Percentiles rank a stretch among this genome's conserved stretches.
Evolutionary conservation across 2,797 vertebrate genomes (phyloP).

Genomic region (Acanthiza pusilla): DNA sequence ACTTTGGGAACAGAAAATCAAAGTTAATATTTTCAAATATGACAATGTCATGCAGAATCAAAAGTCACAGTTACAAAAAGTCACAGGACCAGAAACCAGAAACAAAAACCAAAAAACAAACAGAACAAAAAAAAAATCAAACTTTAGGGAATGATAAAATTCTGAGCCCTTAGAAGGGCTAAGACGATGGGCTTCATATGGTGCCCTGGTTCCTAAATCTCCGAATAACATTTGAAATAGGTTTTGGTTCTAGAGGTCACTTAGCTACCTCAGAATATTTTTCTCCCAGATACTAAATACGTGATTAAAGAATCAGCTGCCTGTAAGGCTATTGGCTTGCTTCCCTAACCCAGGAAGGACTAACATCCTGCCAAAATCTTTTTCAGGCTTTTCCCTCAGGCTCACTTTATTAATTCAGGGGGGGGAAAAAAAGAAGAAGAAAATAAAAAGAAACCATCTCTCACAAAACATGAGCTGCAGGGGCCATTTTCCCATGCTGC

Average conservation of each 20-base stretch:
- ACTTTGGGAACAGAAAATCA: not conserved
- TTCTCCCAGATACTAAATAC: conserved; percentile 17
- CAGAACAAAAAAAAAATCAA: too few relatives aligned
- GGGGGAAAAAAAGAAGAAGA: fast-evolving
- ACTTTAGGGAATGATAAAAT: not conserved
- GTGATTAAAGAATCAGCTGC: conserved; percentile 48
- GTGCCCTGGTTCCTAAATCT: not conserved
- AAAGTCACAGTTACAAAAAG: not conserved
- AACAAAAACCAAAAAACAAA: not conserved
- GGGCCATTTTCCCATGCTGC: not conserved
- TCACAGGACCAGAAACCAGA: not conserved
- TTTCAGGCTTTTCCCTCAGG: conserved; percentile 32
- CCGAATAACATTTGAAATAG: not conserved
- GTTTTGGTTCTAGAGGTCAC: not conserved
- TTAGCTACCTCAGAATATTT: conserved; percentile 4
- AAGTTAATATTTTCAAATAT: not conserved
- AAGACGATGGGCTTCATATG: not conserved
- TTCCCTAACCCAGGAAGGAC: conserved; percentile 31
- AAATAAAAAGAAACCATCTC: not conserved
- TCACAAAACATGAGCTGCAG: not conserved
- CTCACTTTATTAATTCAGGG: conserved; percentile 7
- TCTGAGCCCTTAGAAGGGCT: not conserved
- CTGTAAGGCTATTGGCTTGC: conserved; percentile 37
- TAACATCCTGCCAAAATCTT: conserved; percentile 37
- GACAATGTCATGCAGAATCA: not conserved